Evolutionary conservation across 2,888 invertebrate species (phyloP), one percentile per base, ranked within the genome.

Genomic region (Hemicrepidius hirtus): DNA sequence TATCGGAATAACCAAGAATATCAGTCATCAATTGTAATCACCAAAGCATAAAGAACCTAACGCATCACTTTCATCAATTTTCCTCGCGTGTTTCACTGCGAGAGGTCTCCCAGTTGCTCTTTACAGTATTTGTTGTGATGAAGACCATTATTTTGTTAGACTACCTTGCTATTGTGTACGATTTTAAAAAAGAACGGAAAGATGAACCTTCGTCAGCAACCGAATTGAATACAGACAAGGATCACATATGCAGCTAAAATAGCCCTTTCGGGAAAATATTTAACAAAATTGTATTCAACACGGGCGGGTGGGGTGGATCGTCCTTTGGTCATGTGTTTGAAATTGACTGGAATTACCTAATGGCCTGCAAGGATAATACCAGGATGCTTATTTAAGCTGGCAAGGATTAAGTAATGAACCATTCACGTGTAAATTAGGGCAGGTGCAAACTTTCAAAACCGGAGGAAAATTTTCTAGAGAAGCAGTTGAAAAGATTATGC

Each of bases 21-120:
- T 46, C 46, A 18, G 46, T 20, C 53, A 66, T 66, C 24, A 41
- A 66, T 55, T 55, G 57, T 57, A 66, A 66, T 55, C 40, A 40
- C 24, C 24, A 24, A 44, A 66, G 32, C 44, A 68, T 60, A 68
- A 68, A 68, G 49, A 60, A 60, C 53, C 53, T 44, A 57, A 32
- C 59, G 59, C 41, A 69, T 64, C 68, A 55, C 64, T 73, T 65
- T 59, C 68, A 73, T 73, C 69, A 73, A 69, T 69, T 73, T 57
- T 28, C 40, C 53, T 68, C 55, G 68, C 68, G 53, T 69, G 69
- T 37, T 49, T 41, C 59, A 16, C 60, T 49, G 60, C 46, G 44
- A 60, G 68, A 35, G 60, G 60, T 60, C 59, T 18, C 13, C 41
- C 37, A 68, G 46, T 50, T 60, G 59, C 4, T 46, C 68, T 24